A percentile compares a stretch with the other conserved stretches of the same genome.
Evolutionary conservation across 2,113 vertebrate species (phyloP).

Genomic region (Madoqua kirkii): DNA sequence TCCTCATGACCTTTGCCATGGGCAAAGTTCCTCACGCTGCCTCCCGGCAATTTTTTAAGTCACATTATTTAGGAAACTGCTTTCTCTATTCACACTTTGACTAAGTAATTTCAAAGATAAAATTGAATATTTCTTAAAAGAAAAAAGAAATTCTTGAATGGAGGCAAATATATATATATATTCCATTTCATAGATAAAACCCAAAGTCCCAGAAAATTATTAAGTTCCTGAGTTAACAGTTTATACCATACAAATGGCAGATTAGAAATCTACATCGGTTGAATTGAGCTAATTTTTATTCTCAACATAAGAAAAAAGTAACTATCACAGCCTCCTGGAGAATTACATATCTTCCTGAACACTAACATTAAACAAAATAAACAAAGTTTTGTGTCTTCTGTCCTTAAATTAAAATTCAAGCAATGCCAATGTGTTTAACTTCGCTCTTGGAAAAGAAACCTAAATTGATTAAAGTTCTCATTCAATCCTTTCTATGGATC

Average conservation of each 20-base stretch:
- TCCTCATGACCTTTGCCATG: too few relatives aligned
- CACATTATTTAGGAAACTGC: not conserved
- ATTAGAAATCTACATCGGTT: not conserved
- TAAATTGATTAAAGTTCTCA: not conserved
- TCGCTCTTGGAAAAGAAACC: not conserved
- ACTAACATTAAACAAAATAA: not conserved
- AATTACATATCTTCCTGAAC: not conserved
- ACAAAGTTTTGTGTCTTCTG: not conserved
- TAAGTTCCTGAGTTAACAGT: not conserved
- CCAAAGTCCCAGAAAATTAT: not conserved
- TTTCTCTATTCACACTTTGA: not conserved
- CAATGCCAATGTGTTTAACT: not conserved
- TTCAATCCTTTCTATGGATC: not conserved
- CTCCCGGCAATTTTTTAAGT: not conserved
- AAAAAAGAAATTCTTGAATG: not conserved
- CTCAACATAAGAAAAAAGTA: not conserved
- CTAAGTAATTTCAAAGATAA: not conserved
- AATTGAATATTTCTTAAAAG: not conserved
- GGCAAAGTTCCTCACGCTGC: too few relatives aligned
- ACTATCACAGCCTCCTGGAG: not conserved
- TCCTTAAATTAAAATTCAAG: slow-evolving; percentile 19
- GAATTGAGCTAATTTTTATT: not conserved
- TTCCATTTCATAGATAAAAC: not conserved
- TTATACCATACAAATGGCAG: not conserved
- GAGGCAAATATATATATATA: not conserved